Conservation (phyloP, 2,113 vertebrate genomes). For the Peromyscus polionotus region DNA sequence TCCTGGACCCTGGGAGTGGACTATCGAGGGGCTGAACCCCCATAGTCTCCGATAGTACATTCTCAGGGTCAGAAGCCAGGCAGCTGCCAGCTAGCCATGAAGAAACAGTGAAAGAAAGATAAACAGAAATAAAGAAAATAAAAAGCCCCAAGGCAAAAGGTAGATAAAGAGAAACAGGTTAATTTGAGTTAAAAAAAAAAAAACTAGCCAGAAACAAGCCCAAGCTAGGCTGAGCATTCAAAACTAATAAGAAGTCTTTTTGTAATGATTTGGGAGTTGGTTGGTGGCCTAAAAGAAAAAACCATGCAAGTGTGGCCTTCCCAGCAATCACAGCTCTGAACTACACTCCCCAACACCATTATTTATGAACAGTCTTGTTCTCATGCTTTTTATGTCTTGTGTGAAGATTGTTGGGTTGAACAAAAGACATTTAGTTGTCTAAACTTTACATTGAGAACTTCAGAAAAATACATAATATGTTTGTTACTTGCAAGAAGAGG, state of each 20-base stretch:
- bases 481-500: background rate
- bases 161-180: too few relatives aligned
- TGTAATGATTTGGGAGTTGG: background rate
- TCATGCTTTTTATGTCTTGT: background rate
- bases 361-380: background rate
- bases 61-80: too few relatives aligned
- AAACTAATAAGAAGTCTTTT: background rate
- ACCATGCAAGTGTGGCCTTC: background rate
- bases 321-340: background rate
- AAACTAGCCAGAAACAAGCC: too few relatives aligned
- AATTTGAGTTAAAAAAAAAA: too few relatives aligned
- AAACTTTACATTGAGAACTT: background rate
- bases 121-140: too few relatives aligned
- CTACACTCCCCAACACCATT: background rate
- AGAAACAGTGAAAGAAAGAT: too few relatives aligned
- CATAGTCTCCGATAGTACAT: too few relatives aligned
- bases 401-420: background rate
- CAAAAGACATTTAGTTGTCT: background rate
- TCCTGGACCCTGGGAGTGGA: too few relatives aligned
- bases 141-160: too few relatives aligned
- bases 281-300: background rate
- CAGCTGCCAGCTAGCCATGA: too few relatives aligned
- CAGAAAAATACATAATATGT: background rate
- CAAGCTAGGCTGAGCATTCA: too few relatives aligned
- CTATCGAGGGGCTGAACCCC: too few relatives aligned